Evolutionary conservation across 2,113 vertebrate species (phyloP), one percentile per base, ranked within the genome.

Genomic region (Marmota flaviventris): DNA sequence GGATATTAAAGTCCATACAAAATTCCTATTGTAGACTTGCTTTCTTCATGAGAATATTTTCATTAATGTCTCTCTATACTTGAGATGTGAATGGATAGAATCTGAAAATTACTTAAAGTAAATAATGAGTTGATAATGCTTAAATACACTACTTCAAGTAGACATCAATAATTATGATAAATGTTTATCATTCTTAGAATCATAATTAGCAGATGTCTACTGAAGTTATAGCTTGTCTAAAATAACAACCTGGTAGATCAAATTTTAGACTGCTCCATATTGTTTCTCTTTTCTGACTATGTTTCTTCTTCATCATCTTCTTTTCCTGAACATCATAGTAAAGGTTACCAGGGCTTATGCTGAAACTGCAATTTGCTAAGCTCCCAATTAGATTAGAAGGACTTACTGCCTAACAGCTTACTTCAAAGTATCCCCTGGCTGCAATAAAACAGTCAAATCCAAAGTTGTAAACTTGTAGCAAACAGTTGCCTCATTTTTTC

Each of bases 331-430:
- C 37, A 48, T 77, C 32, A 29, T 20, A 88, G 34, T 81, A 88
- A 91, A 96, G 78, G 29, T 92, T 91, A 85, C 13, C 17, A 93
- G 83, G 45, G 32, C 67, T 93, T 11, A 32, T 29, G 67, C 42
- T 67, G 67, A 93, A 83, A 94, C 67, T 94, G 18, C 72, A 92
- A 51, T 94, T 93, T 95, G 45, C 48, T 96, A 67, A 88, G 14
- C 94, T 24, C 91, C 77, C 91, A 91, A 77, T 93, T 88, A 88
- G 73, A 79, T 78, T 78, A 88, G n/a, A 92, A 96, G 67, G 86
- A 94, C 81, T 94, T 95, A 75, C 20, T 82, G 39, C 61, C 53
- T 83, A 93, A 51, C 39, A 82, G 22, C 72, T 93, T 56, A 73
- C 78, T 95, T 95, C 27, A 79, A 94, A 93, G 73, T 85, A 85